A percentile compares a stretch with the other conserved stretches of the same genome.
Conservation (phyloP, 2,113 vertebrate species). For the Grammomys dolichurus region DNA sequence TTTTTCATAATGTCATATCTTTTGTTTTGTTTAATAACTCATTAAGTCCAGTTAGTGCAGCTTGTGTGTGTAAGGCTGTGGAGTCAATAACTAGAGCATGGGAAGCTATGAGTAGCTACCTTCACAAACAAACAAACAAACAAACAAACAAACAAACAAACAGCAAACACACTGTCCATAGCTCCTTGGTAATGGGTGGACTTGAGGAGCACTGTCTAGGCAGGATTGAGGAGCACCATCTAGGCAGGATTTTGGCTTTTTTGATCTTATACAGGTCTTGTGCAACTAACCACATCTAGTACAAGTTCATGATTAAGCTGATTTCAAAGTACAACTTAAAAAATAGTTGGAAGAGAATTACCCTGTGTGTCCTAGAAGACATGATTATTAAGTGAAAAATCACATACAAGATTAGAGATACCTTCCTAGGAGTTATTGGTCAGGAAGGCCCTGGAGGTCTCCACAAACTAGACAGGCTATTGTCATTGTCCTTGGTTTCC, state of each 20-base stretch:
- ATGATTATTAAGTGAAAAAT: not conserved
- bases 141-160: not conserved
- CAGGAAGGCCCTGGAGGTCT: not conserved
- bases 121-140: not conserved
- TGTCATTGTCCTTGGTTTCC: not conserved
- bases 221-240: not conserved
- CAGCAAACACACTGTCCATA: not conserved
- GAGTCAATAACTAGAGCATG: not conserved
- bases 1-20: not conserved
- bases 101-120: not conserved
- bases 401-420: not conserved
- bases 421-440: not conserved
- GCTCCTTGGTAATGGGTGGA: not conserved
- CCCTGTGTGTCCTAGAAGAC: not conserved
- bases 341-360: not conserved
- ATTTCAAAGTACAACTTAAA: not conserved
- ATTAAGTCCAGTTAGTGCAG: not conserved
- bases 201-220: not conserved
- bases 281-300: not conserved
- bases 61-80: not conserved
- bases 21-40: not conserved
- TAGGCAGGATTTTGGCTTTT: not conserved
- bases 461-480: not conserved
- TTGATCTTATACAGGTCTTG: not conserved
- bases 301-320: not conserved